A percentile compares a stretch with the other conserved stretches of the same genome.
Evolutionary conservation across 2,113 vertebrate genomes (phyloP).

Genomic region (Proteles cristata): DNA sequence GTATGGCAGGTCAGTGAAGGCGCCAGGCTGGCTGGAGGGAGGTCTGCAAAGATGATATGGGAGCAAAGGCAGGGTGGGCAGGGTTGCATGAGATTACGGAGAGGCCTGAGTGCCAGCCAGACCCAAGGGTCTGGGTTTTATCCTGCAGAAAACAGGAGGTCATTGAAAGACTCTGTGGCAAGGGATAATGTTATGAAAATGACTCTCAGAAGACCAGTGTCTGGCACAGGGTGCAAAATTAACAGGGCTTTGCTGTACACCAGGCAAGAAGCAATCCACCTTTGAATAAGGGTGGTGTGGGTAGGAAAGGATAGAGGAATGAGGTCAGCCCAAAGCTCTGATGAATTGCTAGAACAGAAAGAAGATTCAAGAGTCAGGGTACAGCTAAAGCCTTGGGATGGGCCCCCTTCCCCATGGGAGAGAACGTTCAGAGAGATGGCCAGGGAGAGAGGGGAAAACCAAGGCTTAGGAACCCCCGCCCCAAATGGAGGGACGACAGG

Average conservation of each 20-base stretch:
- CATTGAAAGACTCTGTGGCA: neutral
- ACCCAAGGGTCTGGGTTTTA: constrained; percentile 19
- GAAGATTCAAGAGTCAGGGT: neutral
- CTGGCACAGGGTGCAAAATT: neutral
- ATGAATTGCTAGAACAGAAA: neutral
- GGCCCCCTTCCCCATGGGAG: neutral
- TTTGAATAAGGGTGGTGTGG: neutral
- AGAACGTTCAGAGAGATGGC: neutral
- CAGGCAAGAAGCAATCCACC: neutral
- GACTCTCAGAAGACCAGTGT: neutral
- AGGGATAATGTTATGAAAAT: neutral
- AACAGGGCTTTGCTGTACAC: neutral
- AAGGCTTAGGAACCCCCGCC: neutral
- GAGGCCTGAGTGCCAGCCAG: neutral
- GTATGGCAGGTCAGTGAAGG: neutral
- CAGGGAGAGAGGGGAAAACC: neutral
- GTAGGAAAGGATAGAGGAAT: neutral
- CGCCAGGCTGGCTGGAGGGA: neutral
- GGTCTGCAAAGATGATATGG: neutral
- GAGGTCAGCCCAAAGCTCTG: neutral
- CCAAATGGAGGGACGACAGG: neutral
- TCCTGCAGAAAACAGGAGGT: constrained; percentile 10
- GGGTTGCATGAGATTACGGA: neutral
- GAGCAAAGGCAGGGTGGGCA: neutral
- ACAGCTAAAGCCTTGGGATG: neutral